These are phyloP conservation scores for Drosophila anomalipes DNA, from an alignment of 2,888 invertebrate species.

Conservation along the genomic window DNA sequence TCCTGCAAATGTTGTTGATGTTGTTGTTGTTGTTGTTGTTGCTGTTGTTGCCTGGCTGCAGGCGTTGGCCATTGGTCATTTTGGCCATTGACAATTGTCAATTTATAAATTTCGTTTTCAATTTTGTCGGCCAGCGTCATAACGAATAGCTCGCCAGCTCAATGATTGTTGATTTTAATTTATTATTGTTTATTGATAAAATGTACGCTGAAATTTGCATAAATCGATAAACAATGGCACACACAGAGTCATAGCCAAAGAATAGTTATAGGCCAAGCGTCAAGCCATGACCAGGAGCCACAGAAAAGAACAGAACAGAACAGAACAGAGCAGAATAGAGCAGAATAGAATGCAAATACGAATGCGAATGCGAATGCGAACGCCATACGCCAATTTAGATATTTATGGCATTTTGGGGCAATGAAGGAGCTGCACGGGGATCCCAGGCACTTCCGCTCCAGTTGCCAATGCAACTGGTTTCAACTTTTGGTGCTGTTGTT, in stretches of 20 bases:
- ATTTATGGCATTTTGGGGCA: constrained; percentile 68
- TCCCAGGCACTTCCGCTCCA: constrained; percentile 47
- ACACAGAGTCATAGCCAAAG: constrained; percentile 19
- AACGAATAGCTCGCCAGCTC: constrained; percentile 29
- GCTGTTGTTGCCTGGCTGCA: constrained; percentile 3
- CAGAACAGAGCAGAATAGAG: background rate
- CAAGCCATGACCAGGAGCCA: constrained; percentile 23
- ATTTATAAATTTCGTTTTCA: constrained; percentile 75
- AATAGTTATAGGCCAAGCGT: background rate
- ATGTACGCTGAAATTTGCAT: constrained; percentile 70
- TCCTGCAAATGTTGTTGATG: background rate
- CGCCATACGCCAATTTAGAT: constrained; percentile 60
- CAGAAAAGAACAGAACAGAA: background rate
- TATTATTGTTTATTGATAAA: constrained; percentile 81
- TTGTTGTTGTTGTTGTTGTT: background rate
- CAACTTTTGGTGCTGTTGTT: constrained; percentile 31
- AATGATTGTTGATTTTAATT: constrained; percentile 74
- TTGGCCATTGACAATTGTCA: constrained; percentile 63
- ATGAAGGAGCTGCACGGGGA: constrained; percentile 22
- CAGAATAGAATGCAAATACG: constrained; percentile 19
- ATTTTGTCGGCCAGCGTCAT: constrained; percentile 45
- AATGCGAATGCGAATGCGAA: constrained; percentile 22
- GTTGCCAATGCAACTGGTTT: constrained; percentile 46
- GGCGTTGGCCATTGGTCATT: constrained; percentile 14
- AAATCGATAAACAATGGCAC: constrained; percentile 75